Evolutionary conservation across 2,797 vertebrate species (phyloP), one percentile per base, ranked within the genome.

Genomic region (Channa striata): DNA sequence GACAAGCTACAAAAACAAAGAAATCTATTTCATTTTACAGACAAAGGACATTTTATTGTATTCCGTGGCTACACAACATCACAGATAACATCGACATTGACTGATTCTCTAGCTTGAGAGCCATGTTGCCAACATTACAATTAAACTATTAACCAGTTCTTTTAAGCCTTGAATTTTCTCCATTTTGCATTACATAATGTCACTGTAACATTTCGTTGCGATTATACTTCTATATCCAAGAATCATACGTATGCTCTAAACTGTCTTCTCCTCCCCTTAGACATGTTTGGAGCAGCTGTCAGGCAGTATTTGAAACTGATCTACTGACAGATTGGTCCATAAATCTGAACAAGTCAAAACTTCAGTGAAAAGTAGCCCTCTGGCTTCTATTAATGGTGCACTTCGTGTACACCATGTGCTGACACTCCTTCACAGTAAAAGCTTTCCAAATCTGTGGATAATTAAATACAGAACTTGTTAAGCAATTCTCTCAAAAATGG

Each of bases 361-460:
- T 52, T 54, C 5, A 52, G 17, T 43, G 49, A 36, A 3, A 1
- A 4, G 11, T 21, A 44, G 10, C 34, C 39, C 48, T 48, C 48
- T 53, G 25, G 42, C n/a, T n/a, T n/a, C n/a, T n/a, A n/a, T n/a
- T n/a, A n/a, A n/a, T n/a, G n/a, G n/a, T n/a, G n/a, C 23, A 59
- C 34, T 1, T 11, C 21, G 2, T 7, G 14, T 5, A 21, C 30
- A 60, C 60, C 8, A 51, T 34, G 13, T n/a, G 33, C 39, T 46
- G 68, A 47, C 6, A 54, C 59, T 54, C 49, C 37, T 44, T 39
- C 39, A 39, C 37, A 40, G 49, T 46, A 37, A 59, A 69, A 51
- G 33, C 66, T 59, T 43, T 56, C 1, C 42, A 59, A 17, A 4
- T 39, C 48, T 36, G 59, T 11, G 8, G 30, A 49, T 48, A 61